These are phyloP conservation scores for Coleophora deauratella DNA, from an alignment of 2,888 invertebrate genomes.

Conservation along the genomic window DNA sequence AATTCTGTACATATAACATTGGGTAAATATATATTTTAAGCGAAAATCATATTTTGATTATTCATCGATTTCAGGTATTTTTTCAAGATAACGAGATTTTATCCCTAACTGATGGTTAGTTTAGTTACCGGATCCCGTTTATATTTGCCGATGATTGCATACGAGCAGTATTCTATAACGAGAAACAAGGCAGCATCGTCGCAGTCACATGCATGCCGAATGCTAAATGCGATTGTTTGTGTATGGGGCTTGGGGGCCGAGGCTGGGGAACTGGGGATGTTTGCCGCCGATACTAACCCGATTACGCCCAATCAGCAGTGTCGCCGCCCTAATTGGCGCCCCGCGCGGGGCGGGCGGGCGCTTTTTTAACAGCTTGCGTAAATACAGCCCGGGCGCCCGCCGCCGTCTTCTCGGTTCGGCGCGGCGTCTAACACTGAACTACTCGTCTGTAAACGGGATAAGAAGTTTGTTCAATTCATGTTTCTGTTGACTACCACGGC, in stretches of 20 bases:
- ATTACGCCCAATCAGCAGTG: conserved; percentile 71
- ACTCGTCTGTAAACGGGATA: neutral
- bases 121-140: too few relatives aligned
- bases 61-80: too few relatives aligned
- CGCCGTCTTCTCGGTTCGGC: conserved; percentile 14
- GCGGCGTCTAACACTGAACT: neutral
- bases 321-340: conserved; percentile 69
- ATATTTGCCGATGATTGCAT: too few relatives aligned
- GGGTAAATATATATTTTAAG: too few relatives aligned
- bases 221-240: conserved; percentile 3
- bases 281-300: conserved; percentile 67
- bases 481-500: too few relatives aligned
- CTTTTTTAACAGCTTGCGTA: conserved; percentile 67
- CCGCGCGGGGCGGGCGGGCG: conserved; percentile 58
- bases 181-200: neutral
- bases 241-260: conserved; percentile 4
- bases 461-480: too few relatives aligned
- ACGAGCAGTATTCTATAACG: neutral
- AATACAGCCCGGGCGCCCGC: conserved; percentile 26
- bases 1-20: too few relatives aligned
- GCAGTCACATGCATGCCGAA: neutral
- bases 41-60: too few relatives aligned
- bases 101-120: too few relatives aligned
- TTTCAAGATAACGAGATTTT: too few relatives aligned
- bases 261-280: conserved; percentile 26